Evolutionary conservation across 1,140 invertebrate genomes (phyloP), one percentile per base, ranked within the genome.

Genomic region (Drosophila pachea): DNA sequence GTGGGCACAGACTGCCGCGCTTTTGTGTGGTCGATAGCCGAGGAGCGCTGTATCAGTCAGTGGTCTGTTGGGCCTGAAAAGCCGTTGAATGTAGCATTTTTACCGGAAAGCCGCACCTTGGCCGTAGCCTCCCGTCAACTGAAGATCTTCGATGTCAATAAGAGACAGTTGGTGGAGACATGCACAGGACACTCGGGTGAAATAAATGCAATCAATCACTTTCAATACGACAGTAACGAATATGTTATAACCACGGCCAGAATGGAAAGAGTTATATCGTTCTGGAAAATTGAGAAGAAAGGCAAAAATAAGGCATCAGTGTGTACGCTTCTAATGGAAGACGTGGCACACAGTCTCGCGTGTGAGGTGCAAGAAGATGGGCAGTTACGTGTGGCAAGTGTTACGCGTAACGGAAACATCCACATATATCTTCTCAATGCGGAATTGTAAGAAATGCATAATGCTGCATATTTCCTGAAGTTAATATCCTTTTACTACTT

Each of bases 401-500:
- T 93, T 1, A 95, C 94, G 0, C 92, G 92, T 70, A 94, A 92
- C 87, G 95, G 95, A 11, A 92, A 94, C 42, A 92, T 95, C 47
- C 93, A 96, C 87, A 90, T 96, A 36, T 97, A 95, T 89, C 91
- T 93, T 70, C 93, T 94, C 70, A 92, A 92, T 68, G 90, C 94
- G 42, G 95, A 95, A 90, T 94, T 94, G 91, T 94, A 89, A 63
- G 38, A 32, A 12, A 9, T 6, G 4, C 8, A 5, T 0, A 12
- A 45, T 4, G 4, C 12, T 9, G 5, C 7, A 14, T 0, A 32
- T 4, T 9, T 5, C 4, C 0, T 14, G 16, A 7, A 8, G 3
- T 42, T 11, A 7, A 22, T 49, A 16, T 7, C 45, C 7, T 45
- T 35, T 0, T 32, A 9, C 6, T 9, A 29, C n/a, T 7, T 42